Conservation (phyloP, 2,888 invertebrate genomes). For the Macroteleia sp. region DNA sequence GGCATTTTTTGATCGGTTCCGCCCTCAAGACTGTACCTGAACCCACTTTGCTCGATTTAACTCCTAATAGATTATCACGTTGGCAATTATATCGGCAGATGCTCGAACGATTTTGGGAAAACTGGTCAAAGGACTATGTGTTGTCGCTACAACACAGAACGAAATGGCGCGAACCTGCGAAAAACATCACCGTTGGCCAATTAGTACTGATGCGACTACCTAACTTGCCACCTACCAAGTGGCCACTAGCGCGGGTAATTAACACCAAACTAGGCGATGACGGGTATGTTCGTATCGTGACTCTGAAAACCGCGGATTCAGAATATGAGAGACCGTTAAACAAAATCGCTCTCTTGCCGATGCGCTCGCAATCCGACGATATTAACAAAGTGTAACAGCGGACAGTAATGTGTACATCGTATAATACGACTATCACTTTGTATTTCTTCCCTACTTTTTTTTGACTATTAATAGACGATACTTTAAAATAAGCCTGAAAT, state of each 20-base stretch:
- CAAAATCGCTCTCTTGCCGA: too few species aligned
- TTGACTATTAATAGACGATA: too few species aligned
- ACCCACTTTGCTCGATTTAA: background rate
- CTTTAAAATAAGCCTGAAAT: too few species aligned
- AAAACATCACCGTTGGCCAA: conserved; percentile 9
- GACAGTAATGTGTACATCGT: too few species aligned
- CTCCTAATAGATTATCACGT: background rate
- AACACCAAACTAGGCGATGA: background rate
- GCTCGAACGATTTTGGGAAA: conserved; percentile 2
- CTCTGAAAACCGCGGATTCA: background rate
- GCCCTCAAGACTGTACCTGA: background rate
- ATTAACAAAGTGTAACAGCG: too few species aligned
- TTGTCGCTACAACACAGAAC: conserved; percentile 2
- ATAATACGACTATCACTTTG: too few species aligned
- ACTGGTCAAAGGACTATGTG: conserved; percentile 7
- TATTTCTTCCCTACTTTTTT: too few species aligned
- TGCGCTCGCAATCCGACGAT: too few species aligned
- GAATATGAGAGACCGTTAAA: too few species aligned
- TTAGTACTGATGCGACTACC: conserved; percentile 4
- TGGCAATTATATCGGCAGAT: conserved; percentile 1
- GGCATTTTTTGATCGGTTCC: background rate
- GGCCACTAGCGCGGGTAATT: conserved; percentile 11
- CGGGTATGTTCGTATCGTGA: background rate
- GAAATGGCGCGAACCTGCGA: background rate
- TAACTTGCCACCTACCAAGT: conserved; percentile 13